These are phyloP conservation scores for Herpetotheres cachinnans DNA, from an alignment of 2,113 vertebrate genomes.

Conservation along the genomic window DNA sequence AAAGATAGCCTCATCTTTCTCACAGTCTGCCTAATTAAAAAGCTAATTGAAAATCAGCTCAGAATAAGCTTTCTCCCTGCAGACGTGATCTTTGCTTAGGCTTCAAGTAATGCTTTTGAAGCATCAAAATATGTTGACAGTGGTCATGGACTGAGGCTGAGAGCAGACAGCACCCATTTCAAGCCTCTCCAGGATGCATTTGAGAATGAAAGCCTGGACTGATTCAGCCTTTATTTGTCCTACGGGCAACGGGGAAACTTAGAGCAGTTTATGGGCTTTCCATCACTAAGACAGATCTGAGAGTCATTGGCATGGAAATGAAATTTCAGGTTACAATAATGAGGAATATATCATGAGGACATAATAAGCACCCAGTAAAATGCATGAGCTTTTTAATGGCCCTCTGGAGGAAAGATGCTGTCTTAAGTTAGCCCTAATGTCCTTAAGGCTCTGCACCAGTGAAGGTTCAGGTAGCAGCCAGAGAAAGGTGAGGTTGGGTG, in stretches of 20 bases:
- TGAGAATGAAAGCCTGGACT: not conserved
- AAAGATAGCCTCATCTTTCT: not conserved
- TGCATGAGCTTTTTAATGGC: not conserved
- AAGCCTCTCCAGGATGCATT: not conserved
- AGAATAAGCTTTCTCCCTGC: not conserved
- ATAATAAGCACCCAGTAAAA: not conserved
- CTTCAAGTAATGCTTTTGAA: not conserved
- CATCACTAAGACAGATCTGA: not conserved
- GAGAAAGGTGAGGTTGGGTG: not conserved
- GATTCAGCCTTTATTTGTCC: not conserved
- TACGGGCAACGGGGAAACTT: not conserved
- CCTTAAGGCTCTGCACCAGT: not conserved
- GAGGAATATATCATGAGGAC: not conserved
- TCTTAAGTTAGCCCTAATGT: not conserved
- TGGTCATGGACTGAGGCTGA: not conserved
- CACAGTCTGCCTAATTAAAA: not conserved
- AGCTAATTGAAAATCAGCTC: not conserved
- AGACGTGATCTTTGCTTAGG: not conserved
- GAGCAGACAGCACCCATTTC: not conserved
- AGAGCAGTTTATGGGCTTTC: not conserved
- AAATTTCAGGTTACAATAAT: constrained; percentile 31
- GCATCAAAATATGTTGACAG: not conserved
- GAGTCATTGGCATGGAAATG: not conserved
- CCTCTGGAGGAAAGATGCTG: not conserved
- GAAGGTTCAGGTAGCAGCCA: not conserved